A percentile compares a stretch with the other conserved stretches of the same genome.
These are phyloP conservation scores for Melanotaenia parkinsoni DNA, from an alignment of 2,797 vertebrate genomes.

Conservation along the genomic window DNA sequence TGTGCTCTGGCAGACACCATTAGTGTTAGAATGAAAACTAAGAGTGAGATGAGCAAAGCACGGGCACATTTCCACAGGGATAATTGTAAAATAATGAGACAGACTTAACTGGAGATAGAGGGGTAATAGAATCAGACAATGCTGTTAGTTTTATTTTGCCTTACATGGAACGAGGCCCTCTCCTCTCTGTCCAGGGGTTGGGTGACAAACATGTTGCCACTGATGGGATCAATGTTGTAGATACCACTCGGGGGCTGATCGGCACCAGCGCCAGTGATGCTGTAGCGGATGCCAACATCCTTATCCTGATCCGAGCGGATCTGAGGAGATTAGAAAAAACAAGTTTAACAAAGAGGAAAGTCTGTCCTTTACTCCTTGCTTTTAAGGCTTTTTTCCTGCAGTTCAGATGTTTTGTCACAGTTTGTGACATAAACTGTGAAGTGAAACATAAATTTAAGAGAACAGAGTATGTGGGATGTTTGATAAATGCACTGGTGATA, in stretches of 20 bases:
- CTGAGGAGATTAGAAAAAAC: conserved; percentile 75
- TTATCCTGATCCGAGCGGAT: conserved; percentile 98
- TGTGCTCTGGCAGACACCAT: conserved; percentile 16
- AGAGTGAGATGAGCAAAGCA: conserved; percentile 15
- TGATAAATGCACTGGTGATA: conserved; percentile 27
- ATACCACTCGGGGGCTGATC: conserved; percentile 97
- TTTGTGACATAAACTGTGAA: conserved; percentile 28
- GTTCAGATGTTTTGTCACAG: conserved; percentile 23
- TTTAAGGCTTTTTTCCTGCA: conserved; percentile 12
- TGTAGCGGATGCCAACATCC: conserved; percentile 97
- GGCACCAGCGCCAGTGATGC: conserved; percentile 95
- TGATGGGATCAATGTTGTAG: conserved; percentile 96
- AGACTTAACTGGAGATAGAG: conserved; percentile 33
- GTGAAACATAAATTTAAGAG: conserved; percentile 20
- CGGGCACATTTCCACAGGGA: conserved; percentile 28
- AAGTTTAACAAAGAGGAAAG: conserved; percentile 29
- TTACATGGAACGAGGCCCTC: conserved; percentile 95
- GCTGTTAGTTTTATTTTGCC: conserved; percentile 38
- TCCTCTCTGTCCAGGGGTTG: conserved; percentile 96
- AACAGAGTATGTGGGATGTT: conserved; percentile 16
- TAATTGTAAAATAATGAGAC: conserved; percentile 51
- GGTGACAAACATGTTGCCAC: conserved; percentile 96
- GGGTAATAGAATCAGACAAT: conserved; percentile 27
- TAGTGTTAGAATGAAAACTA: conserved; percentile 32
- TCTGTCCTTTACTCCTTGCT: neutral